These are phyloP conservation scores for Suncus etruscus DNA, from an alignment of 2,113 vertebrate species.

Conservation along the genomic window DNA sequence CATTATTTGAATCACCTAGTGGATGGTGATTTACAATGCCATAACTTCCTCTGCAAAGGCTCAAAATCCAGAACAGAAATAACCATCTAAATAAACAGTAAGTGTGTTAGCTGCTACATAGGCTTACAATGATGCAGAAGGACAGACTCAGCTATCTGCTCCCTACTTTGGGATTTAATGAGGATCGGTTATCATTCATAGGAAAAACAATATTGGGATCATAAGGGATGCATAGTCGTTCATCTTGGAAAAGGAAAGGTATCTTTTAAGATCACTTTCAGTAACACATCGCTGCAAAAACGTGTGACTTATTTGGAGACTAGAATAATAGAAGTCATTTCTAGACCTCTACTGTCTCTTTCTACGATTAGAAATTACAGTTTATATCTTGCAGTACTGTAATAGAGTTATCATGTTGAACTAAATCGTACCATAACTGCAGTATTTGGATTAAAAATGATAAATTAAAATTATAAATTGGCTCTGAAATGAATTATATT, in stretches of 20 bases:
- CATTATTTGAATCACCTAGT: not conserved
- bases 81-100: not conserved
- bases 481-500: conserved; percentile 31
- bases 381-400: not conserved
- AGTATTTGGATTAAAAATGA: not conserved
- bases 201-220: not conserved
- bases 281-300: not conserved
- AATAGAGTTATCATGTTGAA: not conserved
- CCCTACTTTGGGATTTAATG: not conserved
- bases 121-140: not conserved
- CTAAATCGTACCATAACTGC: not conserved
- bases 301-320: not conserved
- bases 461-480: conserved; percentile 38
- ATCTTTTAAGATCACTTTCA: not conserved
- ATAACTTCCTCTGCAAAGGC: not conserved
- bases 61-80: not conserved
- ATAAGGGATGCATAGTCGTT: not conserved
- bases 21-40: not conserved
- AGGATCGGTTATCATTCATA: not conserved
- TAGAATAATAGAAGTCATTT: not conserved
- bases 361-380: not conserved
- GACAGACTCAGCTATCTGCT: not conserved
- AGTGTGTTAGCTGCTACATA: not conserved
- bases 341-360: not conserved
- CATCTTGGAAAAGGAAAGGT: not conserved